These are phyloP conservation scores for Sternarchorhynchus goeldii DNA, from an alignment of 2,797 vertebrate species.

Conservation along the genomic window DNA sequence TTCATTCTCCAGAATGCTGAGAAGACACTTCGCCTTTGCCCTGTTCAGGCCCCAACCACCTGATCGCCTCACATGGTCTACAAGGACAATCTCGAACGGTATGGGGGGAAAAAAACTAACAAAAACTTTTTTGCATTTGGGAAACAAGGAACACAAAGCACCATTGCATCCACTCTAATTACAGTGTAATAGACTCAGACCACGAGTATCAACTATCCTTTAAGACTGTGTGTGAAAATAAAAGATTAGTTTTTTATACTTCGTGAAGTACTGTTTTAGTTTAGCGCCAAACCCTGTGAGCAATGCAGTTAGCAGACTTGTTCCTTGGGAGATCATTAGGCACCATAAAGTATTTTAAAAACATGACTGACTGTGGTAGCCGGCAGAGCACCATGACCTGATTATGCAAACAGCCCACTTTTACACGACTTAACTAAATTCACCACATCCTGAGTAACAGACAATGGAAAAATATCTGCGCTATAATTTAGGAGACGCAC, in stretches of 20 bases:
- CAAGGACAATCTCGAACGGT: constrained; percentile 57
- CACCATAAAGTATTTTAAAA: constrained; percentile 43
- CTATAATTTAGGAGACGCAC: neutral
- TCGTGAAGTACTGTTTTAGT: constrained; percentile 33
- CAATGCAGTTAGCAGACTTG: constrained; percentile 13
- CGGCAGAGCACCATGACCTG: constrained; percentile 9
- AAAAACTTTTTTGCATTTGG: constrained; percentile 1
- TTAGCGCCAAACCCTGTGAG: constrained; percentile 19
- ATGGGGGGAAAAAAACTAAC: constrained; percentile 32
- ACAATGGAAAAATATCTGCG: neutral
- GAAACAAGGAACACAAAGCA: neutral
- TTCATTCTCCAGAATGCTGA: constrained; percentile 71
- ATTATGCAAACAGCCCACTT: constrained; percentile 9
- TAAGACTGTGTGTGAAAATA: neutral
- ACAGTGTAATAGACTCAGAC: constrained; percentile 17
- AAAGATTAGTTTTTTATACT: constrained; percentile 11
- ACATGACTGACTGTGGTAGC: constrained; percentile 16
- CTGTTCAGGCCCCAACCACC: constrained; percentile 61
- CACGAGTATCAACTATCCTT: constrained; percentile 16
- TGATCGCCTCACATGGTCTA: constrained; percentile 65
- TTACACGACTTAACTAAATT: neutral
- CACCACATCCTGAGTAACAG: neutral
- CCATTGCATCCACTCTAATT: neutral
- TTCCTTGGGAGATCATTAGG: constrained; percentile 33
- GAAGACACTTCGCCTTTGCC: constrained; percentile 62